phyloP scores from a whole-genome alignment of 2,113 vertebrate species.

The Echinops telfairi region DNA sequence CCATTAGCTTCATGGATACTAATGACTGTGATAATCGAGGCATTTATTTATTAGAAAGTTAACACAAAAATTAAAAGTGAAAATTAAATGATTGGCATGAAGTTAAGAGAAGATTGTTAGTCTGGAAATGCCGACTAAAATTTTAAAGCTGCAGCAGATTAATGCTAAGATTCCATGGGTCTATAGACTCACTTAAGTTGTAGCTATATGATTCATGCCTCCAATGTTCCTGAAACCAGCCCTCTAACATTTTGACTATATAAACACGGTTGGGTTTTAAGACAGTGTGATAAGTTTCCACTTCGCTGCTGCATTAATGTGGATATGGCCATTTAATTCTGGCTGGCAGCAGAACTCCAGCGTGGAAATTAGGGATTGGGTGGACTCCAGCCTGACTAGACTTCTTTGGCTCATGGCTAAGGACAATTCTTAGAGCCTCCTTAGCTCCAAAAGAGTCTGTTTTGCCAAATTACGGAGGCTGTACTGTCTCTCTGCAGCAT shows the following conservation, averaged over 20 bases:
- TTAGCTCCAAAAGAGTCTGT: constrained; percentile 5
- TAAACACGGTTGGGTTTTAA: constrained; percentile 75
- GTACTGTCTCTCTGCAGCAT: background rate
- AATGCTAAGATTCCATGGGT: constrained; percentile 25
- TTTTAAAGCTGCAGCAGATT: background rate
- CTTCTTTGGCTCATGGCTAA: constrained; percentile 61
- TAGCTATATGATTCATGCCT: background rate
- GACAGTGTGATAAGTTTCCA: constrained; percentile 64
- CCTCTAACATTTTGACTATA: constrained; percentile 34
- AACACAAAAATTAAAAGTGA: constrained; percentile 62
- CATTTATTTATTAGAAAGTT: constrained; percentile 40
- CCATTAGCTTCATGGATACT: constrained; percentile 58
- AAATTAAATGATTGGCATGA: constrained; percentile 37
- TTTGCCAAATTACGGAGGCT: constrained; percentile 36
- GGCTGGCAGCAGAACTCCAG: constrained; percentile 61
- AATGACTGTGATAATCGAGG: background rate
- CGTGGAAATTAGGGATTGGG: constrained; percentile 67
- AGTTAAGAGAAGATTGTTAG: background rate
- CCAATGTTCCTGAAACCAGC: constrained; percentile 42
- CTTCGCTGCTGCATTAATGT: constrained; percentile 69
- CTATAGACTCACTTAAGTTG: background rate
- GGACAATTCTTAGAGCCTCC: constrained; percentile 34
- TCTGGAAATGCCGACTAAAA: constrained; percentile 51
- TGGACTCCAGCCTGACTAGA: constrained; percentile 64
- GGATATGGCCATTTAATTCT: constrained; percentile 76